Evolutionary conservation across 2,113 vertebrate species (phyloP), one percentile per base, ranked within the genome.

Genomic region (Lontra canadensis): DNA sequence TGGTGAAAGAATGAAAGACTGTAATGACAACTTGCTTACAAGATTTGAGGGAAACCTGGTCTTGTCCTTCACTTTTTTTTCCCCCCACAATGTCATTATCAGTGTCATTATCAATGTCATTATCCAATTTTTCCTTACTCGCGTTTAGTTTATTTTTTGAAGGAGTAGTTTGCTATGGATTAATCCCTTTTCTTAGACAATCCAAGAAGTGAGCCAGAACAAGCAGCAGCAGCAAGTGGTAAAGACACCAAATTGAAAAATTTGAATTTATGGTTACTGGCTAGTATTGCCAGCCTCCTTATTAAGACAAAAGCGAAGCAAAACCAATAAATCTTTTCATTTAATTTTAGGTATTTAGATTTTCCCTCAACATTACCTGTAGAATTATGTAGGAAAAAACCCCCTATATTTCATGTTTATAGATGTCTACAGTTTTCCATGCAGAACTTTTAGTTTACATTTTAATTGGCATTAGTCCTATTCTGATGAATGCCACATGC

Each of bases 231-330:
- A 97, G 85, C 80, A 93, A 96, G 89, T 69, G 85, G 36, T 12
- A 5, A 61, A 49, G 39, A 97, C 82, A 67, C 1, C 3, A 90
- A 80, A 78, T 55, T 65, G 81, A 78, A 15, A 96, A 91, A 55
- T 59, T 89, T 88, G 97, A 61, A 78, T 89, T 94, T 92, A 71
- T 44, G 26, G 8, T 97, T 96, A 96, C 93, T 61, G 95, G 94
- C 93, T 61, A 95, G 92, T 73, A 78, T 76, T 97, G 94, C 95
- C 84, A 90, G 92, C 81, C 88, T 65, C 63, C 97, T 98, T 96
- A 87, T 80, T 97, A 95, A 98, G 88, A 97, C 86, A 95, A 98
- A 98, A 98, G 95, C 87, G 94, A 97, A 98, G 83, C 34, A 3
- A 95, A 94, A 90, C 42, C 82, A 95, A 63, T 57, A 23, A 87